Percentiles rank a stretch among this genome's conserved stretches.
Conservation (phyloP, 2,888 invertebrate genomes). For the Glaucopsyche alexis region DNA sequence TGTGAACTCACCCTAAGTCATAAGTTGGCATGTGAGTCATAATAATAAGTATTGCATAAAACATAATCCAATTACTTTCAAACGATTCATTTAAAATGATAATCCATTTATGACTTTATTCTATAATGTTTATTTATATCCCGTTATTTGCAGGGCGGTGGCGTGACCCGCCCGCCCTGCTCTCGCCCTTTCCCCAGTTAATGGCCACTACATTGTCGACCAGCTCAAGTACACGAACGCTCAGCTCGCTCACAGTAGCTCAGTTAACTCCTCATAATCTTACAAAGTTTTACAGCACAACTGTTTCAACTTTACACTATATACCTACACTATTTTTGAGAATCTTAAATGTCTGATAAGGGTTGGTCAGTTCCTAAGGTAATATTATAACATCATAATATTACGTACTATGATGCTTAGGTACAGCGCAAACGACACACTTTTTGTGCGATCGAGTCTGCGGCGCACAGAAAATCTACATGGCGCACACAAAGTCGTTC, state of each 20-base stretch:
- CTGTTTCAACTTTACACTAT: background rate
- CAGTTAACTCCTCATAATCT: conserved; percentile 41
- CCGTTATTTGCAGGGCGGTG: conserved; percentile 41
- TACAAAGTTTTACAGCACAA: conserved; percentile 25
- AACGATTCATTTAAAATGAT: conserved; percentile 8
- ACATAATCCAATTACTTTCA: conserved; percentile 9
- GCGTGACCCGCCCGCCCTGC: conserved; percentile 62
- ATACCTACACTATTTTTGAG: no score
- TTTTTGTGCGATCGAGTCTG: no score
- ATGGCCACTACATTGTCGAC: conserved; percentile 69
- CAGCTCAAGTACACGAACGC: conserved; percentile 51
- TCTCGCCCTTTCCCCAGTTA: conserved; percentile 59
- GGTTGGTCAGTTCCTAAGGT: no score
- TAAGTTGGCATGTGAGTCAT: no score
- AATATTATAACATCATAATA: no score
- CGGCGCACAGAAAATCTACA: no score
- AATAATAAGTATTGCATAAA: background rate
- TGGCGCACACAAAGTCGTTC: no score
- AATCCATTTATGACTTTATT: background rate
- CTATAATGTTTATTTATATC: conserved; percentile 28
- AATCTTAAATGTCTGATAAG: no score
- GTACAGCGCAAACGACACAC: no score
- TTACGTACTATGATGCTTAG: no score
- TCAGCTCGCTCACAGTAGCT: conserved; percentile 40
- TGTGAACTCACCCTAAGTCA: no score